Base-by-base conservation (phyloP, 2,888 invertebrate genomes). In the Heteropelma amictum region DNA sequence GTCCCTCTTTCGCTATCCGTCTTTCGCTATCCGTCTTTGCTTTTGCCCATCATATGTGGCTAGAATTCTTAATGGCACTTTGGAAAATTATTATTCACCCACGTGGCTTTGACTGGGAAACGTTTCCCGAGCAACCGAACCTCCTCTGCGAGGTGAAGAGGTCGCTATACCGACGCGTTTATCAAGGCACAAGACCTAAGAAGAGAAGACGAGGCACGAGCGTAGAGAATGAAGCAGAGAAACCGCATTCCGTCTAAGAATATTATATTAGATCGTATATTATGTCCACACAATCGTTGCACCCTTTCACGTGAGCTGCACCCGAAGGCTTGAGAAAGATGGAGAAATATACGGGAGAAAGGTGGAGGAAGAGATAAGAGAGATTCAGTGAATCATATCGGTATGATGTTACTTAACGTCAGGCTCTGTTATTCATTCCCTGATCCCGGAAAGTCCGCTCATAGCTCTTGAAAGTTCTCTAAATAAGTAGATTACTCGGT, bases 231-330 rank as follows among this genome's bases (percentile, higher is more conserved):
- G 61, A 69, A 42, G 63, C 49, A 42, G 54, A 69, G 76, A 69
- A 78, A 81, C 79, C 82, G 58, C 83, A 81, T 81, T 79, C 80
- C 78, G 80, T 82, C 84, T 82, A 81, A 82, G 85, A 86, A 86
- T 86, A 86, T 85, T 85, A 85, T 84, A 85, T 85, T 79, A 84
- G 85, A 71, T 82, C 80, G 80, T 85, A 81, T 80, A 81, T 84
- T 84, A 86, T 82, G 79, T 78, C 65, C 64, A 23, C 63, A 38
- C n/a, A 42, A 64, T 19, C 47, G 38, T 40, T 38, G 23, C 45
- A 40, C 28, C 51, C 23, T 40, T 45, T 23, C n/a, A 45, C 26
- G 23, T 42, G 69, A n/a, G 61, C 40, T 47, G 42, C n/a, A 17
- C 26, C 14, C n/a, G n/a, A n/a, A 51, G 45, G 42, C 42, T 65